Conservation (phyloP, 1,140 invertebrate genomes). For the Euura lappo region DNA sequence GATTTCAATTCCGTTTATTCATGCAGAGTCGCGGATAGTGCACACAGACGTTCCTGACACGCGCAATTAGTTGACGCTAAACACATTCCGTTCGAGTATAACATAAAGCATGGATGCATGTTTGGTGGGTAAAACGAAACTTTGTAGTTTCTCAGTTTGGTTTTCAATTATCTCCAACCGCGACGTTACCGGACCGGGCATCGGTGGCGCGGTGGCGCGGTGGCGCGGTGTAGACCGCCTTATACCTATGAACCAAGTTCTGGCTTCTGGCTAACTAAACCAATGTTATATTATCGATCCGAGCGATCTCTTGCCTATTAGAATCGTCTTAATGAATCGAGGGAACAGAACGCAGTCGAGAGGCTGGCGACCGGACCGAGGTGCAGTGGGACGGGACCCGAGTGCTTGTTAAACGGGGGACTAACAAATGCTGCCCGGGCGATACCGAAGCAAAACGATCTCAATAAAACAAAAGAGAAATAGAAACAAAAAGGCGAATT, state of each 20-base stretch:
- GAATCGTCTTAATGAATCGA: constrained; percentile 28
- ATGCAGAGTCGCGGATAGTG: no score
- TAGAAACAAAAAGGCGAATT: constrained; percentile 16
- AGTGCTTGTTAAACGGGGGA: constrained; percentile 23
- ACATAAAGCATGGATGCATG: no score
- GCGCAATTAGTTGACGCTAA: no score
- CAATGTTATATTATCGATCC: constrained; percentile 15
- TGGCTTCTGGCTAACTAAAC: background rate
- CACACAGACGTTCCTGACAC: no score
- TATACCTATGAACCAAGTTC: background rate
- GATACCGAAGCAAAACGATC: constrained; percentile 23
- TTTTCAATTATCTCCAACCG: background rate
- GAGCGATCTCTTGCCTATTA: constrained; percentile 23
- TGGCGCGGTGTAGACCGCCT: background rate
- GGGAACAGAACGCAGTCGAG: constrained; percentile 4
- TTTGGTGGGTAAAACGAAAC: no score
- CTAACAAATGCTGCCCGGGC: constrained; percentile 17
- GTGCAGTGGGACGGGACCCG: background rate
- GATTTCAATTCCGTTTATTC: no score
- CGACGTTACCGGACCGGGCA: no score
- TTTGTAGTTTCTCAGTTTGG: background rate
- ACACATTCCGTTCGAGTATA: no score
- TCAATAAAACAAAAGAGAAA: constrained; percentile 20
- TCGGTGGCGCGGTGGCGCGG: background rate
- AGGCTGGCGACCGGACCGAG: constrained; percentile 1